phyloP scores from a whole-genome alignment of 2,888 invertebrate genomes.

The Torymus tubicola region DNA sequence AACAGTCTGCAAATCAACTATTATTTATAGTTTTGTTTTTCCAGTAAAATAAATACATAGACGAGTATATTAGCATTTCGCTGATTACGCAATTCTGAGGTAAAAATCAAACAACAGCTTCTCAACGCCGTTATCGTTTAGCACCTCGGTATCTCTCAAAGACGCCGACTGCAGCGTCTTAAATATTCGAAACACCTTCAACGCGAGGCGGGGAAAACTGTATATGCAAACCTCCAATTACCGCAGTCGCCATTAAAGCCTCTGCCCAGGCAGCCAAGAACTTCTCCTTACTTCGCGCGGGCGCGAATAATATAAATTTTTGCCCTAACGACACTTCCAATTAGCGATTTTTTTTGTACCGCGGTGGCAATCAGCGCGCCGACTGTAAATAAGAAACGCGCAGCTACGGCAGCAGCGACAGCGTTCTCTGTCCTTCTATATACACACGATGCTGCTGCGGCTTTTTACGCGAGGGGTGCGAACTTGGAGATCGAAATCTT shows the following conservation, averaged over 20 bases:
- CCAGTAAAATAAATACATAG: too few relatives aligned
- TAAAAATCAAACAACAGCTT: too few relatives aligned
- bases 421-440: neutral
- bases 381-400: conserved; percentile 7
- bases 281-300: neutral
- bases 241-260: conserved; percentile 2
- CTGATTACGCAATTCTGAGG: too few relatives aligned
- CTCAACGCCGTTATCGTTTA: too few relatives aligned
- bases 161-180: too few relatives aligned
- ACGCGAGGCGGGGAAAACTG: neutral
- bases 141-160: too few relatives aligned
- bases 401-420: too few relatives aligned
- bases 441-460: neutral
- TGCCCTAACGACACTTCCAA: conserved; percentile 38
- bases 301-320: too few relatives aligned
- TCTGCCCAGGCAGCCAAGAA: neutral
- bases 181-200: too few relatives aligned
- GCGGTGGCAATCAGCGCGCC: neutral
- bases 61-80: too few relatives aligned
- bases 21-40: too few relatives aligned
- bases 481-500: conserved; percentile 48
- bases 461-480: conserved; percentile 7
- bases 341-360: neutral
- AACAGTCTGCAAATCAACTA: neutral
- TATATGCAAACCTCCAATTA: conserved; percentile 13